These are phyloP conservation scores for Tetramorium parvispinum DNA, from an alignment of 1,140 invertebrate genomes.

Conservation along the genomic window DNA sequence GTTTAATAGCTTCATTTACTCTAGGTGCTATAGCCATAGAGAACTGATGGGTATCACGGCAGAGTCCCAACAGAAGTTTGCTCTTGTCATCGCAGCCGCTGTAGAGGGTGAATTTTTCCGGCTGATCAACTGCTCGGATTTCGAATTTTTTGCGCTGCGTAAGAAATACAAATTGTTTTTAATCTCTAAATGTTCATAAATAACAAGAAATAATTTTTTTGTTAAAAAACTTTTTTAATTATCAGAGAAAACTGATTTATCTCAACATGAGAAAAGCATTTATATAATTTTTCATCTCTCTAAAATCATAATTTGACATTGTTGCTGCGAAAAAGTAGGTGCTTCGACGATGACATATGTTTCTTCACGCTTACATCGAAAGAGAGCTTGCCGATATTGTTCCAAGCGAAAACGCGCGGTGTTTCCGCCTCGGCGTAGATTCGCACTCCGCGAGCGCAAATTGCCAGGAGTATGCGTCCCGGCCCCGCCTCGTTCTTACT, in stretches of 20 bases:
- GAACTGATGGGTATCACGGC: conserved; percentile 97
- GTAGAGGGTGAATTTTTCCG: conserved; percentile 95
- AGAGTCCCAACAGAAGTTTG: conserved; percentile 94
- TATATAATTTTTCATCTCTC: not conserved
- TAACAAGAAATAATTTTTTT: not conserved
- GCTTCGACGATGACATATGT: not conserved
- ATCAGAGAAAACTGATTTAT: not conserved
- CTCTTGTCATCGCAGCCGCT: conserved; percentile 96
- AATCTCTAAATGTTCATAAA: not conserved
- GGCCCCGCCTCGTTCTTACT: conserved; percentile 92
- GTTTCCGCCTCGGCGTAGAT: conserved; percentile 91
- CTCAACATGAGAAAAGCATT: not conserved
- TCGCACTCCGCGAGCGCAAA: conserved; percentile 94
- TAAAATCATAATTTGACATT: not conserved
- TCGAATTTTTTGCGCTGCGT: conserved; percentile 96
- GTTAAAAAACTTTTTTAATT: not conserved
- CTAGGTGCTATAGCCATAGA: conserved; percentile 96
- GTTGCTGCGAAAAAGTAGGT: not conserved
- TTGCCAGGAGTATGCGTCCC: conserved; percentile 91
- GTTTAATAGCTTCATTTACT: conserved; percentile 91
- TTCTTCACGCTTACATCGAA: conserved; percentile 90
- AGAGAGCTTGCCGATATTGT: conserved; percentile 96
- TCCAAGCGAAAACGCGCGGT: conserved; percentile 94
- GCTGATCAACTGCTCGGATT: conserved; percentile 93
- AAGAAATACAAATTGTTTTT: conserved; percentile 50